Evolutionary conservation across 2,797 vertebrate species (phyloP), one percentile per base, ranked within the genome.

Genomic region (Channa striata): DNA sequence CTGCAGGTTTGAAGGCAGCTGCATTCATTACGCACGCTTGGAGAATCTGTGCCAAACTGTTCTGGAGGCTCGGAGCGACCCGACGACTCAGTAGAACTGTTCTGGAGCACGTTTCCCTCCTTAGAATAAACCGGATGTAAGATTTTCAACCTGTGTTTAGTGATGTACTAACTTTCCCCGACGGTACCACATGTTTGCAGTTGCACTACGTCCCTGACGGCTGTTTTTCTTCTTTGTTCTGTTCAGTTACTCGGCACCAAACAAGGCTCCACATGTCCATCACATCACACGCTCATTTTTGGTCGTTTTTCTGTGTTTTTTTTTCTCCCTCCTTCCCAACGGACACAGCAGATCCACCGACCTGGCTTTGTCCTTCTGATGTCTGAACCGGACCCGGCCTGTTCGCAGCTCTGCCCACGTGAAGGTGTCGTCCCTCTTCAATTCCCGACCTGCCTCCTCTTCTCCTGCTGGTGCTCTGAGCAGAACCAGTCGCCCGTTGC

Each of bases 281-380:
- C 6, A 30, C 16, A n/a, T 16, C 16, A n/a, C 17, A n/a, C 17
- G 16, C 2, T 43, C 16, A n/a, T 6, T 43, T 17, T 43, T 43
- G 8, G 17, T 16, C 8, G 16, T 6, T 8, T 43, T 6, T 8
- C 17, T 36, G 12, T 52, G 2, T 34, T 9, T 40, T 8, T 0
- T n/a, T 51, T n/a, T 14, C 17, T 17, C 43, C 21, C 33, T 23
- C 19, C 17, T 11, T 5, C 0, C 6, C 4, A 58, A 30, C 11
- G 6, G n/a, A n/a, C n/a, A 6, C 37, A 46, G 17, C n/a, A 2
- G 0, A 30, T 8, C 54, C 34, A 63, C 91, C 94, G 77, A 99
- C 98, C 96, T 96, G 90, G 94, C 75, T 69, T 95, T 93, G 49
- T 93, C 94, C 37, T 67, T 86, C 61, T 92, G 78, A 66, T 99